A percentile compares a stretch with the other conserved stretches of the same genome.
Evolutionary conservation across 1,140 invertebrate genomes (phyloP).

Genomic region (Venturia canescens): DNA sequence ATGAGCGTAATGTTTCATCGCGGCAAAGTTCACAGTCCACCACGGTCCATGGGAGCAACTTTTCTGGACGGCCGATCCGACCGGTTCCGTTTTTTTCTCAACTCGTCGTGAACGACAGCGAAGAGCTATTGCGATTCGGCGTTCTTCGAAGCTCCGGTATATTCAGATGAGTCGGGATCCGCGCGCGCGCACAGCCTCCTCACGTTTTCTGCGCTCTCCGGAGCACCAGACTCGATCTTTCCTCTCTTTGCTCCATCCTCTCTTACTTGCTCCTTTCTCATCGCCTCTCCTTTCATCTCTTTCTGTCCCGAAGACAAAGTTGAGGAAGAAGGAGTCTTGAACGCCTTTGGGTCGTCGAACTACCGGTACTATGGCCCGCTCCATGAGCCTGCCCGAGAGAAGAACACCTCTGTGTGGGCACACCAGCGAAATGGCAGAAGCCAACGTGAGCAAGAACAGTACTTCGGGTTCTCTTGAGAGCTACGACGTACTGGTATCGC

Average conservation of each 20-base stretch:
- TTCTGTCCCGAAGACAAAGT: constrained; percentile 25
- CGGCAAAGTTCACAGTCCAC: constrained; percentile 28
- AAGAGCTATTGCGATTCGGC: constrained; percentile 17
- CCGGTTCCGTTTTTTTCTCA: constrained; percentile 37
- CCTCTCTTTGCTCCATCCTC: constrained; percentile 18
- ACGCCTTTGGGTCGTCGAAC: constrained; percentile 55
- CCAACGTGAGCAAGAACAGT: constrained; percentile 37
- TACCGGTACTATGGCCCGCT: constrained; percentile 42
- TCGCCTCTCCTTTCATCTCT: constrained; percentile 35
- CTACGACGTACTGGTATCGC: constrained; percentile 27
- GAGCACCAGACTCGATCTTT: not conserved
- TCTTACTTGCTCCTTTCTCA: constrained; percentile 3
- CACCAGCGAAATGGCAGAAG: constrained; percentile 38
- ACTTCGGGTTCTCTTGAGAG: constrained; percentile 41
- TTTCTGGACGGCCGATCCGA: constrained; percentile 28
- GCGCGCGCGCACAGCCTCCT: constrained; percentile 24
- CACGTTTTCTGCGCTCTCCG: constrained; percentile 17
- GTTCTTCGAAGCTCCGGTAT: constrained; percentile 42
- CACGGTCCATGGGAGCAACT: not conserved
- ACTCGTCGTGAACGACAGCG: not conserved
- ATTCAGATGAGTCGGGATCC: constrained; percentile 58
- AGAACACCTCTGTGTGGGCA: constrained; percentile 32
- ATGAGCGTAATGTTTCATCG: constrained; percentile 6
- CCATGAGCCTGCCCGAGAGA: not conserved
- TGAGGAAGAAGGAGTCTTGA: constrained; percentile 50